These are phyloP conservation scores for Phoebastria nigripes DNA, from an alignment of 2,797 vertebrate genomes.

Conservation along the genomic window DNA sequence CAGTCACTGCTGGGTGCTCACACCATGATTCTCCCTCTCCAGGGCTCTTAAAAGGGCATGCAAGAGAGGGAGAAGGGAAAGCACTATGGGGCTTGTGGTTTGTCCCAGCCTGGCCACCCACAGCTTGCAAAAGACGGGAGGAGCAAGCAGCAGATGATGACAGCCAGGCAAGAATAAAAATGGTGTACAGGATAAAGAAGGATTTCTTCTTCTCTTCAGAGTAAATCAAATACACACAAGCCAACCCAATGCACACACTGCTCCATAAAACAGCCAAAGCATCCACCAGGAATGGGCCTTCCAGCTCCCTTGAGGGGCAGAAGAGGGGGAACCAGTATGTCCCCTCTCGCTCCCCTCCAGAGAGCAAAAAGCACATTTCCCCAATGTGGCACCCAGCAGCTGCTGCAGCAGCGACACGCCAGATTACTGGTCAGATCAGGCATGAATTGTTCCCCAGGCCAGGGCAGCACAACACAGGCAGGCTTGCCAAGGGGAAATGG, in stretches of 20 bases:
- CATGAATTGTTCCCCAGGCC: not conserved
- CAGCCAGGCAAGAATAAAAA: not conserved
- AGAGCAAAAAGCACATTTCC: not conserved
- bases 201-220: not conserved
- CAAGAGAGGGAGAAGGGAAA: not conserved
- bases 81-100: not conserved
- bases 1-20: not conserved
- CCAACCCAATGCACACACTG: not conserved
- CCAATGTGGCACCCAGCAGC: not conserved
- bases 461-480: fast-evolving
- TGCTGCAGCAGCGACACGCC: not conserved
- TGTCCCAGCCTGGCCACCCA: not conserved
- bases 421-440: not conserved
- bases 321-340: not conserved
- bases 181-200: not conserved
- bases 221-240: not conserved
- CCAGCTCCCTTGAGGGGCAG: not conserved
- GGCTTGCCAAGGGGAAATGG: not conserved
- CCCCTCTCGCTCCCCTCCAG: not conserved
- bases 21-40: not conserved
- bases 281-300: not conserved
- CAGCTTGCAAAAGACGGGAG: fast-evolving
- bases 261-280: not conserved
- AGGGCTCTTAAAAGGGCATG: not conserved
- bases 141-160: not conserved